Conservation (phyloP, 2,888 invertebrate genomes). For the Eupithecia pulchellata region DNA sequence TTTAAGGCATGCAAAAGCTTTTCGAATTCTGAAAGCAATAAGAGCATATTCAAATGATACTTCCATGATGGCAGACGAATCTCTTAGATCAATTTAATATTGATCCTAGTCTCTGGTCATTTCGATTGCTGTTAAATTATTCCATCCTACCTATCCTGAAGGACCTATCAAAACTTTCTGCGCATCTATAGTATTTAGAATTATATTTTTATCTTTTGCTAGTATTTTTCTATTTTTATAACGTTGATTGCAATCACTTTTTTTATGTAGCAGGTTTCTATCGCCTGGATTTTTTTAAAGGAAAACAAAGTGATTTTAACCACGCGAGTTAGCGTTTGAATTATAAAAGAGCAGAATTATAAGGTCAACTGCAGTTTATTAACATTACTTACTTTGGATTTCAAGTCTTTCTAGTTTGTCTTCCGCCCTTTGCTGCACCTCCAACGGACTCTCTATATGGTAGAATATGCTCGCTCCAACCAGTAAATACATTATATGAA, state of each 20-base stretch:
- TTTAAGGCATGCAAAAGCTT: not conserved
- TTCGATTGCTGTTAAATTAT: no score
- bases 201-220: not conserved
- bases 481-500: slow-evolving; percentile 91
- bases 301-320: not conserved
- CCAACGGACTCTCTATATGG: slow-evolving; percentile 91
- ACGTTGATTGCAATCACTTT: not conserved
- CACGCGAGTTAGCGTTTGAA: slow-evolving; percentile 21
- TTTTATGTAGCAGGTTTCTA: not conserved
- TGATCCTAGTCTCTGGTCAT: no score
- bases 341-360: slow-evolving; percentile 32
- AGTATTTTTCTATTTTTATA: not conserved
- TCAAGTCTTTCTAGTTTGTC: slow-evolving; percentile 87
- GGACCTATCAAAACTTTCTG: not conserved
- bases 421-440: slow-evolving; percentile 85
- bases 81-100: no score
- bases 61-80: no score
- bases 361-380: slow-evolving; percentile 42
- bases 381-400: slow-evolving; percentile 88
- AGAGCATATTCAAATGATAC: no score
- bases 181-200: not conserved
- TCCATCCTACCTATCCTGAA: not conserved
- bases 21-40: not conserved
- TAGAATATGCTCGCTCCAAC: slow-evolving; percentile 95
- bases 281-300: not conserved